A percentile compares a stretch with the other conserved stretches of the same genome.
Evolutionary conservation across 2,113 vertebrate species (phyloP).

Genomic region (Triplophysa rosa): DNA sequence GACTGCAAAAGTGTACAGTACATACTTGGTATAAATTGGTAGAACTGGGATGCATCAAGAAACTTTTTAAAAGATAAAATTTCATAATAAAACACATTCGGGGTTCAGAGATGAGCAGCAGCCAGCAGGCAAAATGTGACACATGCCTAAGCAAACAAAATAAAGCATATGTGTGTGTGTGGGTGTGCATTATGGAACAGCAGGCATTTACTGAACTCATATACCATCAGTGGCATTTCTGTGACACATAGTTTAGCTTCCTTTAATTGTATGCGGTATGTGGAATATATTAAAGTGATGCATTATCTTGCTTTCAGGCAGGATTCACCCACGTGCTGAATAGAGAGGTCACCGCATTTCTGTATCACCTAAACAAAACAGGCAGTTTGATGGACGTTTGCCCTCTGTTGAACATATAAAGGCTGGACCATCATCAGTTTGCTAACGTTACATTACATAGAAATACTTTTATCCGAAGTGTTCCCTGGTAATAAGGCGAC

Average conservation of each 20-base stretch:
- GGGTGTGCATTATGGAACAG: not conserved
- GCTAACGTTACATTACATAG: not conserved
- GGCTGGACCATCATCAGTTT: not conserved
- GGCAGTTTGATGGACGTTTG: not conserved
- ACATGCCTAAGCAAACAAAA: constrained; percentile 8
- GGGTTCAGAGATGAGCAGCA: not conserved
- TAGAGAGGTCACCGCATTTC: not conserved
- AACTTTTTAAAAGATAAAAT: not conserved
- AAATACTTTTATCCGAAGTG: too few species aligned
- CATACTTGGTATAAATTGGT: too few species aligned
- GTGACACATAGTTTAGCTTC: not conserved
- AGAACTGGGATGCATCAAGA: too few species aligned
- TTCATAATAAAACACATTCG: not conserved
- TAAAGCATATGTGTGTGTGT: constrained; percentile 24
- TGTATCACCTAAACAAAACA: constrained; percentile 1
- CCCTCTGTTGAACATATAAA: not conserved
- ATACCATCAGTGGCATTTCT: not conserved
- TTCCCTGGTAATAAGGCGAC: too few species aligned
- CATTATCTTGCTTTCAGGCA: constrained; percentile 3
- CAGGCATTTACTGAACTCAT: constrained; percentile 25
- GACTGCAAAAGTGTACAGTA: too few species aligned
- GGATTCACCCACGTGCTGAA: constrained; percentile 35
- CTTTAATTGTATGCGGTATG: constrained; percentile 16
- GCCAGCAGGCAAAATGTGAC: not conserved
- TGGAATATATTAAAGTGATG: constrained; percentile 6